Base-by-base conservation (phyloP, 2,888 invertebrate species). In the Coleophora flavipennella region DNA sequence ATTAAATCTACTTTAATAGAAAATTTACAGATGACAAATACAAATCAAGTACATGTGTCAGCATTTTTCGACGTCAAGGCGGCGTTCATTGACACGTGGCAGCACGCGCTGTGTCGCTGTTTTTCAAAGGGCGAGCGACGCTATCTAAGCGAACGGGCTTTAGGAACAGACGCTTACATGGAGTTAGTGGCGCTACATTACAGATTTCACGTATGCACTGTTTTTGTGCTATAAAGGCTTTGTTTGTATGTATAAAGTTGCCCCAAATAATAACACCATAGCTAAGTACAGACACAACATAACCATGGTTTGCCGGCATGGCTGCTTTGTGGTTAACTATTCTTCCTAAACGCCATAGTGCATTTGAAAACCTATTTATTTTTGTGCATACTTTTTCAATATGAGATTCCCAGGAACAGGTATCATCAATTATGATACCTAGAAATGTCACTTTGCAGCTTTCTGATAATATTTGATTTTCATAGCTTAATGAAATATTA, bases 191-290 rank as follows among this genome's bases (percentile, higher is more conserved):
- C 3, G 20, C 3, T 20, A 20, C 20, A 20, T 20, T 6, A 20
- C 20, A 20, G 6, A 20, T 20, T 6, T 2, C 29, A 10, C 38
- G 12, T 7, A 38, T 28, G 11, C 38, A 38, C 13, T 33, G 26
- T 14, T 38, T 38, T 10, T 38, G 38, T 13, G 28, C 13, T n/a
- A 25, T 33, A 27, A 38, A 26, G 7, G 26, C 33, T 13, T 2
- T 27, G 9, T 38, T 13, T 8, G 26, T 31, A 8, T 27, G 11
- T 8, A 33, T 12, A 2, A 27, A 26, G 13, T 38, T 38, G 8
- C 38, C 38, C 38, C 38, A 38, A 8, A 38, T 26, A 13, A 38
- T 8, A 6, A 38, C 13, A 3, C 38, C 38, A 13, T 38, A 38
- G 12, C 33, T 8, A 6, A 38, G 11, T 13, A 9, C 28, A 2